These are phyloP conservation scores for Eupithecia subumbrata DNA, from an alignment of 2,888 invertebrate genomes.

Conservation along the genomic window DNA sequence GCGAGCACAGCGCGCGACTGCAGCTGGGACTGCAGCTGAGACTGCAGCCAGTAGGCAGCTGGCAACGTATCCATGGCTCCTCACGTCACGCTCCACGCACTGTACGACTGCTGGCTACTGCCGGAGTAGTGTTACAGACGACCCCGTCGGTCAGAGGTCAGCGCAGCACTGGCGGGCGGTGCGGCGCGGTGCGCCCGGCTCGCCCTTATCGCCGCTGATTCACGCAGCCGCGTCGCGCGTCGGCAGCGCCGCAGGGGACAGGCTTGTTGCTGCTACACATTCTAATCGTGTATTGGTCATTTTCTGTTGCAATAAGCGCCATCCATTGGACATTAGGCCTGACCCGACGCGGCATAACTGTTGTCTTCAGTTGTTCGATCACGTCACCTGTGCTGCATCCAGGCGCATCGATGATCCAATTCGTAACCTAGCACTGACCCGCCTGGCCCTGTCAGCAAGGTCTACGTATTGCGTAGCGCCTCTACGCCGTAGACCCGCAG, in stretches of 20 bases:
- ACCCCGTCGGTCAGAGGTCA: slow-evolving; percentile 74
- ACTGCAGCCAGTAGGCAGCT: slow-evolving; percentile 64
- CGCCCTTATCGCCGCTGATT: slow-evolving; percentile 66
- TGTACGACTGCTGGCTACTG: not conserved
- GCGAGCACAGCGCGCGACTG: slow-evolving; percentile 64
- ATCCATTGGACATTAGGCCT: not conserved
- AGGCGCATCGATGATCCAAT: not conserved
- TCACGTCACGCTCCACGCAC: slow-evolving; percentile 1
- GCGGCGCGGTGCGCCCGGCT: slow-evolving; percentile 41
- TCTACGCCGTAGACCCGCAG: slow-evolving; percentile 7
- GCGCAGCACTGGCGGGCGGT: slow-evolving; percentile 51
- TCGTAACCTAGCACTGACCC: too few species aligned
- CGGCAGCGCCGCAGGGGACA: slow-evolving; percentile 11
- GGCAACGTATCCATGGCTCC: slow-evolving; percentile 57
- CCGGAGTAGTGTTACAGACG: slow-evolving; percentile 39
- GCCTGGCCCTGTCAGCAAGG: not conserved
- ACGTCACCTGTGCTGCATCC: not conserved
- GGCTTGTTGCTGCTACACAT: slow-evolving; percentile 1
- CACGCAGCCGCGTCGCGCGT: slow-evolving; percentile 48
- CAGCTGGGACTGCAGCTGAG: slow-evolving; percentile 57
- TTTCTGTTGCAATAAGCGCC: not conserved
- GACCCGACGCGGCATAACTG: not conserved
- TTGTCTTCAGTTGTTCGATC: not conserved
- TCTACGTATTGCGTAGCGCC: slow-evolving; percentile 13
- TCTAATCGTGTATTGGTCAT: not conserved